These are phyloP conservation scores for Phymorhynchus buccinoides DNA, from an alignment of 1,140 invertebrate genomes.

Conservation along the genomic window DNA sequence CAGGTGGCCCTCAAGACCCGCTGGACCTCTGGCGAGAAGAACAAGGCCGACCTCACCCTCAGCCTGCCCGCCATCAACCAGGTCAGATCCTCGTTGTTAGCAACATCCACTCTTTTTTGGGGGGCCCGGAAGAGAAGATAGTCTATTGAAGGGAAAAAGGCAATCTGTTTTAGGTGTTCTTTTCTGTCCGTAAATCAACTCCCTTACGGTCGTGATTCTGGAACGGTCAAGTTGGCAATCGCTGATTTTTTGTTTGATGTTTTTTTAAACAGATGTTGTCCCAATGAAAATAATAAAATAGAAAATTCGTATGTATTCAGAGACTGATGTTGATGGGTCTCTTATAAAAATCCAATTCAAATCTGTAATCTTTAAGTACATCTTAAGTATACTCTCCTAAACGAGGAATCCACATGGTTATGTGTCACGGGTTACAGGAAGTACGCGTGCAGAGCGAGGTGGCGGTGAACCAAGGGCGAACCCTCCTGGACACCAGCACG, in stretches of 20 bases:
- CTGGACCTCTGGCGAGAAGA: constrained; percentile 43
- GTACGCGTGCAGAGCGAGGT: constrained; percentile 50
- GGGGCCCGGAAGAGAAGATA: too few species aligned
- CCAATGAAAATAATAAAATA: not conserved
- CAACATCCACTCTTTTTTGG: not conserved
- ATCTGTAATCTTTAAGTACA: not conserved
- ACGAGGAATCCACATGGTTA: constrained; percentile 30
- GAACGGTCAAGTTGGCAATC: too few species aligned
- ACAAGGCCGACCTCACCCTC: constrained; percentile 51
- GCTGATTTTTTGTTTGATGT: too few species aligned
- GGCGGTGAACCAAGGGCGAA: constrained; percentile 49
- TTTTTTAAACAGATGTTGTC: too few species aligned
- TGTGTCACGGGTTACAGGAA: constrained; percentile 45
- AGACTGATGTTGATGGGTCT: not conserved
- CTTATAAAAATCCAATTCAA: too few species aligned
- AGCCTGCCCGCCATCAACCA: constrained; percentile 58
- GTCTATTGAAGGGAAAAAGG: too few species aligned
- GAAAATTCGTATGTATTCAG: not conserved
- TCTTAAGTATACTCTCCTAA: not conserved
- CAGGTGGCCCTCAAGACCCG: constrained; percentile 53
- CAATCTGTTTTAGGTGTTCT: not conserved
- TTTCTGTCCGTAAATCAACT: not conserved
- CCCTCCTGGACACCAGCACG: constrained; percentile 60
- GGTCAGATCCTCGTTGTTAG: constrained; percentile 40
- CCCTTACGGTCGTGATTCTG: not conserved